A percentile compares a stretch with the other conserved stretches of the same genome.
Evolutionary conservation across 2,797 vertebrate genomes (phyloP).

Genomic region (Gallirallus australis): DNA sequence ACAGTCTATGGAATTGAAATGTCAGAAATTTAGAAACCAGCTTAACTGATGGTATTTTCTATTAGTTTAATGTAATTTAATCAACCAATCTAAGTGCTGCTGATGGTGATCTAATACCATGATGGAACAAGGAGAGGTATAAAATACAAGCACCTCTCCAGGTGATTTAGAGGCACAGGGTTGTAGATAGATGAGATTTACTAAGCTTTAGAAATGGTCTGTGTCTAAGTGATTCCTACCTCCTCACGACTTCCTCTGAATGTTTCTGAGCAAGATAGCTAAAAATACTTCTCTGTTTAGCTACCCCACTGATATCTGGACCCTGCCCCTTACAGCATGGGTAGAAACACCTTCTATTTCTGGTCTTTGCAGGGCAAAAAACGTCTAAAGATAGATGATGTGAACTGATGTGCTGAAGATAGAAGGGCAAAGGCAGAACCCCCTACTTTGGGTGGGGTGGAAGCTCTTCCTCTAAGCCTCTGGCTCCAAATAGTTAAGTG

Average conservation of each 20-base stretch:
- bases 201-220: background rate
- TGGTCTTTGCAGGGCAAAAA: background rate
- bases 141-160: background rate
- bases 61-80: background rate
- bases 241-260: rapidly evolving
- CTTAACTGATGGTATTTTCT: background rate
- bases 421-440: background rate
- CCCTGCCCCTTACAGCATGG: background rate
- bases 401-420: background rate
- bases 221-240: background rate
- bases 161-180: background rate
- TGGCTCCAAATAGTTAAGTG: background rate
- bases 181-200: background rate
- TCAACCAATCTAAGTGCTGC: background rate
- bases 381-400: background rate
- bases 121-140: background rate
- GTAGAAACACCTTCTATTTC: background rate
- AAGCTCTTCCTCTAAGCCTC: too few species aligned
- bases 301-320: background rate
- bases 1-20: background rate
- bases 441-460: background rate
- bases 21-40: background rate
- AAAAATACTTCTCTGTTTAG: background rate
- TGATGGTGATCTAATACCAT: background rate
- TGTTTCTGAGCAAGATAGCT: background rate